Base-by-base conservation (phyloP, 2,797 vertebrate genomes). In the Strix occidentalis region DNA sequence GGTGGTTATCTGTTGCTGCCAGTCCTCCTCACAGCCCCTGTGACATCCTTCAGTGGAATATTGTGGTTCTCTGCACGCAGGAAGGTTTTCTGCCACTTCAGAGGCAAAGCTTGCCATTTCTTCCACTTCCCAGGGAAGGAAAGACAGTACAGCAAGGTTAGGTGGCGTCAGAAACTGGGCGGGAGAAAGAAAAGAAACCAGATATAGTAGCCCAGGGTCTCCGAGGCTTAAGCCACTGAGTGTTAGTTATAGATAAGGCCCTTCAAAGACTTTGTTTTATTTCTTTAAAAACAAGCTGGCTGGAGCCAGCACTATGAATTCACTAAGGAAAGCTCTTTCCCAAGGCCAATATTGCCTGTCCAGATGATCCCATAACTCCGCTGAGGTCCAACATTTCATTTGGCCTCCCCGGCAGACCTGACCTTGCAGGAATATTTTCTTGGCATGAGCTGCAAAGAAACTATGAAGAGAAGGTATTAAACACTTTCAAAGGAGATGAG, bases 361-460 rank as follows among this genome's bases (percentile, higher is more conserved):
- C 65, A 64, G 90, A 87, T 87, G 84, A 96, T 95, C 75, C 94
- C 89, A 41, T 93, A 94, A 96, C 87, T 96, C 92, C 81, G 1
- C 74, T 1, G 20, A 87, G 70, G 86, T 82, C 94, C 93, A 94
- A 1, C 81, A 61, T 93, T 95, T 94, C 93, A 76, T 94, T 94
- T 91, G 89, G 89, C 87, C 78, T 94, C 87, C 84, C 71, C 16
- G 5, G 71, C 81, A 83, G 75, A 53, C 72, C 71, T 78, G 92
- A 97, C 90, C 94, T 93, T 91, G 92, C 87, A 87, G 79, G 71
- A 94, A 61, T 87, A 93, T 96, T 93, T 94, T 46, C 84, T 92
- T 93, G 95, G 89, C 81, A 6, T 28, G 70, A 64, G 12, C 58
- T 39, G 24, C 48, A 24, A 39, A 79, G 43, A 69, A 96, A 72